Evolutionary conservation across 2,113 vertebrate species (phyloP), one percentile per base, ranked within the genome.

Genomic region (Anseranas semipalmata): DNA sequence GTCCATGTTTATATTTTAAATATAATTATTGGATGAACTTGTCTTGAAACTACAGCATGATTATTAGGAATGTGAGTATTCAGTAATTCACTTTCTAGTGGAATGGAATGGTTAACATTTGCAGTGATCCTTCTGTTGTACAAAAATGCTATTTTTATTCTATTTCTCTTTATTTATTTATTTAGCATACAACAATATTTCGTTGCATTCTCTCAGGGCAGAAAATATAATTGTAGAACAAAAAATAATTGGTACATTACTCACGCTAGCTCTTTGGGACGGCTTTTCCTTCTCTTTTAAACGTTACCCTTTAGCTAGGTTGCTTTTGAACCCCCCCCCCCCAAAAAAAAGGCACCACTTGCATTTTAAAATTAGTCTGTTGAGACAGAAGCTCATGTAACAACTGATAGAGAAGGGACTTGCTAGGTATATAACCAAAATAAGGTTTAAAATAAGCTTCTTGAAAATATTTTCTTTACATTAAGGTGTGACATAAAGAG

Each of bases 211-310:
- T 95, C 96, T 96, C 43, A 45, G n/a, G 94, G 87, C 43, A 96
- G 66, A 90, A 94, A 88, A 93, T 91, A 89, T 91, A 96, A 96
- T 91, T 96, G 67, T 56, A 91, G 70, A 37, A 67, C 39, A 81
- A 45, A 93, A 96, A 95, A 95, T 96, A 97, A 92, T 93, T 97
- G 87, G 79, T 70, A 85, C 87, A 95, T 96, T 97, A 93, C 63
- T 95, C 93, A 85, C 14, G 0, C 90, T 90, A 68, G 48, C 71
- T 91, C 82, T 83, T 94, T 92, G 91, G 87, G 85, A 96, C 76
- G 72, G 32, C 24, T 88, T 85, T 95, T 82, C 58, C 48, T 72
- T 76, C 52, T 72, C 21, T 86, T 92, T 92, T 87, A 74, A 78
- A 72, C 0, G 0, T 66, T 93, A 78, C 15, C 83, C n/a, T 93